phyloP scores from a whole-genome alignment of 1,140 invertebrate species.

The Schlechtendalia chinensis region DNA sequence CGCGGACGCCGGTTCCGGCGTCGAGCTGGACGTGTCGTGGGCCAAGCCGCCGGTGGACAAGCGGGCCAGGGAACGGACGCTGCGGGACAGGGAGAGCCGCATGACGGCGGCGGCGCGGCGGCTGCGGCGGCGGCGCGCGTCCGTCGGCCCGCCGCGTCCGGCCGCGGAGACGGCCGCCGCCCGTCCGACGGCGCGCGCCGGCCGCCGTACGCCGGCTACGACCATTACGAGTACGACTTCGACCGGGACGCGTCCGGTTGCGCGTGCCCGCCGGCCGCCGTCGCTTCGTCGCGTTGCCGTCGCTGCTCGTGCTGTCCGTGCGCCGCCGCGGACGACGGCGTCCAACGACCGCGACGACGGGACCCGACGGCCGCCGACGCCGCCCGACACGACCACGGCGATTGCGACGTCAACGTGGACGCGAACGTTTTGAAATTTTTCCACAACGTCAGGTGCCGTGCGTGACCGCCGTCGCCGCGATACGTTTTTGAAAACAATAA shows the following conservation, averaged over 20 bases:
- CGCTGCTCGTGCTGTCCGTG: background rate
- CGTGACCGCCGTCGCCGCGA: too few relatives aligned
- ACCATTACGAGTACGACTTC: constrained; percentile 12
- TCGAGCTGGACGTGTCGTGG: constrained; percentile 20
- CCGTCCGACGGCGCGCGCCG: background rate
- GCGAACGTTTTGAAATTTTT: background rate
- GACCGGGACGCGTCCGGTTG: background rate
- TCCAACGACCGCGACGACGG: background rate
- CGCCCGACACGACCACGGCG: background rate
- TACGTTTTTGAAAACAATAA: too few relatives aligned
- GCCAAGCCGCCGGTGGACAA: constrained; percentile 27
- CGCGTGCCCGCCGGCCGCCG: background rate
- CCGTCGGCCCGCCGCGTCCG: background rate
- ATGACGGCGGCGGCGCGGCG: background rate
- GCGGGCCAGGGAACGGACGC: background rate
- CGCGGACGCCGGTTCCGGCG: background rate
- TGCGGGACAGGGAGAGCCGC: constrained; percentile 5
- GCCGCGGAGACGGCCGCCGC: too few relatives aligned
- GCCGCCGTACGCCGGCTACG: constrained; percentile 3
- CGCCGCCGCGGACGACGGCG: background rate
- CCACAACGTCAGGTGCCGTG: background rate
- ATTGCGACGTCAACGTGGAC: background rate
- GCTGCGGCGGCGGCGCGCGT: background rate
- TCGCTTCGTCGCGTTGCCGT: background rate
- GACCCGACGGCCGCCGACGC: background rate